Evolutionary conservation across 2,113 vertebrate genomes (phyloP), one percentile per base, ranked within the genome.

Genomic region (Rhea pennata): DNA sequence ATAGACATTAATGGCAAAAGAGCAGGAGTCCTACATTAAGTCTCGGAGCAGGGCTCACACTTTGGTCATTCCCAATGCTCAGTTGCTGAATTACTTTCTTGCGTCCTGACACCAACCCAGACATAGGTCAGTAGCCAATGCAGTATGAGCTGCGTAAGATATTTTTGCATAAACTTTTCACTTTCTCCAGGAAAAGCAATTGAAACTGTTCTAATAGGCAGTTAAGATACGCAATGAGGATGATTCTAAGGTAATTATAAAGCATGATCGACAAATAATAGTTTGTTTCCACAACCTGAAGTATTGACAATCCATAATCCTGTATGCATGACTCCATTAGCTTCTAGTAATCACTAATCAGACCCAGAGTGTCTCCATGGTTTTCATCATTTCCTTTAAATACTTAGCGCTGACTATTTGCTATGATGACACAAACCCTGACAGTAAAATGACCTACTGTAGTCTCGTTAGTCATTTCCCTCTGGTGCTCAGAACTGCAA

Each of bases 351-450:
- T 62, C 59, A 69, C 84, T 82, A 4, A 74, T 83, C 46, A 80
- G 15, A 76, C 21, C 31, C 58, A 64, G 27, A 76, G 66, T 14
- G 67, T 5, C 11, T 1, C 8, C 51, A 85, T 66, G 67, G 42
- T 62, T n/a, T 77, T 36, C 51, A 61, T 67, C 29, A 77, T 77
- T 85, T 82, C 84, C 31, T 80, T 92, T 93, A 91, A 94, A 62
- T 65, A 71, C 36, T 64, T 26, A 54, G 17, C 39, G 59, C 64
- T 87, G 50, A 20, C n/a, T 39, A 19, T 23, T 83, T 70, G 89
- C 69, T 19, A 29, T 2, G 54, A 83, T 89, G 94, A 91, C 75
- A 92, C 51, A 94, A 88, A 56, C n/a, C 23, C 24, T 27, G 84
- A 46, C 82, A 0, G 0, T 83, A 85, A 93, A 95, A 83, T 80